Base-by-base conservation (phyloP, 1,140 invertebrate species). In the Venustaconcha ellipsiformis region DNA sequence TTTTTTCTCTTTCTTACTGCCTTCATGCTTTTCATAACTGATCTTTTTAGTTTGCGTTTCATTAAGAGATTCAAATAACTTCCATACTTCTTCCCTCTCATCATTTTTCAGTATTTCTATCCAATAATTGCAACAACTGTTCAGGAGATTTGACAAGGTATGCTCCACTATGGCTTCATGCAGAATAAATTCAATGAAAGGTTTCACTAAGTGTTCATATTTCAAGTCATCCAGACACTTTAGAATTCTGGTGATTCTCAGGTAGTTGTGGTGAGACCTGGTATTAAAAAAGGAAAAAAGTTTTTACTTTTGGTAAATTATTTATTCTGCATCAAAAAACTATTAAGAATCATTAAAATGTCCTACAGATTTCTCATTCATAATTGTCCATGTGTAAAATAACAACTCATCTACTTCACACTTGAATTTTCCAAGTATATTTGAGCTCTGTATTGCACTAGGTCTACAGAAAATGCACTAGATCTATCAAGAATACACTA, bases 211-310 rank as follows among this genome's bases (percentile, higher is more conserved):
- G 58, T 80, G 78, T 57, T 87, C 85, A 70, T 75, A 82, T 11
- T 81, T 81, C 65, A 88, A 80, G 68, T 88, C 87, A 56, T 83
- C 87, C 14, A 88, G 77, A 60, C 74, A 87, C 79, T 88, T 88
- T 26, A 87, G 72, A 56, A 86, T 86, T 18, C 84, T 77, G 0
- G 84, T 87, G 56, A 88, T 87, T 23, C 87, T 72, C 14, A 87
- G 72, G 72, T 85, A 86, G 68, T 86, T 86, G 73, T 86, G 82
- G 30, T 68, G 77, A 23, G 82, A 82, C 57, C 84, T 85, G 80
- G 48, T 81, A 83, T 30, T 15, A 48, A 48, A 48, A 48, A 48
- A 48, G 37, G 8, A 48, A 4, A 37, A 8, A 48, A 6, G 11
- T 6, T 48, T 48, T 48, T 6, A 11, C 37, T 48, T 48, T 8